Percentiles rank a stretch among this genome's conserved stretches.
Evolutionary conservation across 2,113 vertebrate genomes (phyloP).

Genomic region (Microcebus jonahi): DNA sequence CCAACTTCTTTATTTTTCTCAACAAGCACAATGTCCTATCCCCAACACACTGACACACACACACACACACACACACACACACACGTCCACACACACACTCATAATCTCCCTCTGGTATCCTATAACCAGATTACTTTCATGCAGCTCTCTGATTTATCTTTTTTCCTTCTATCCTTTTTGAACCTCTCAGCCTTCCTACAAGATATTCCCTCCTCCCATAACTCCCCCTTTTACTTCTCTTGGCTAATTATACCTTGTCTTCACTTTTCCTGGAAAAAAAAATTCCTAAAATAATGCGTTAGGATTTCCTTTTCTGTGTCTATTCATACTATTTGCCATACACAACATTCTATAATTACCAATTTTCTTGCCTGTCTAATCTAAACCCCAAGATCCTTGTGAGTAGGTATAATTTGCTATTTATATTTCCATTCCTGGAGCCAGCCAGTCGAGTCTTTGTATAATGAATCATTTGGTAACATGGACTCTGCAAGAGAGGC

Average conservation of each 20-base stretch:
- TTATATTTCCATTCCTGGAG: neutral
- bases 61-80: neutral
- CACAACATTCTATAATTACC: neutral
- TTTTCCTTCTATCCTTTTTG: neutral
- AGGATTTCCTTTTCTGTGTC: neutral
- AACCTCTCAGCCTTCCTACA: neutral
- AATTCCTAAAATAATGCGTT: neutral
- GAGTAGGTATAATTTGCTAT: conserved; percentile 7
- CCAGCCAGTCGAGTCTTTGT: neutral
- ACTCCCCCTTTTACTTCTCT: neutral
- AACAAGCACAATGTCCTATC: neutral
- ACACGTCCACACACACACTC: neutral
- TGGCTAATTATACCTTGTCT: neutral
- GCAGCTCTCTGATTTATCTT: neutral
- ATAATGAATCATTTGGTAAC: neutral
- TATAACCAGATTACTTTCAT: neutral
- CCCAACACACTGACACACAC: neutral
- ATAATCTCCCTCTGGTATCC: no score
- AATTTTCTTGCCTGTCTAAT: neutral
- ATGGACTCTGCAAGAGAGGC: neutral
- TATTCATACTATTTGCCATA: neutral
- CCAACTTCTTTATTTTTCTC: neutral
- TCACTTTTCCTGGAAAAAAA: neutral
- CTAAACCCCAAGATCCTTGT: neutral
- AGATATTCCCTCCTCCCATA: neutral